Percentiles rank a stretch among this genome's conserved stretches.
phyloP scores from a whole-genome alignment of 2,113 vertebrate species.

The Ictidomys tridecemlineatus region DNA sequence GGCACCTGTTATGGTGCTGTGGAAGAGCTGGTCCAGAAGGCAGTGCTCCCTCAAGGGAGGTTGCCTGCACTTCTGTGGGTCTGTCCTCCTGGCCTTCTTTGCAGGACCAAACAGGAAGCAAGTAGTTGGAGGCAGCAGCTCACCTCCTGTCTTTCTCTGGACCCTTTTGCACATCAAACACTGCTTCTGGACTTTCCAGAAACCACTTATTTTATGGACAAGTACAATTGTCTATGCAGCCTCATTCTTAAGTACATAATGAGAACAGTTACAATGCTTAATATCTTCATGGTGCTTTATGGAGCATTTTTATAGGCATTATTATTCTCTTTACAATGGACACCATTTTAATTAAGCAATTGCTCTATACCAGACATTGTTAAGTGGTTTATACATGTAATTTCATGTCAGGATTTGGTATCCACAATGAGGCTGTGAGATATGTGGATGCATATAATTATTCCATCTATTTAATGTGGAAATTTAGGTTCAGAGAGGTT shows the following conservation, averaged over 20 bases:
- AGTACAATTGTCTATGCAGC: not conserved
- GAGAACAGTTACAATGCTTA: not conserved
- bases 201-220: not conserved
- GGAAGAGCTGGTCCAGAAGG: too few relatives aligned
- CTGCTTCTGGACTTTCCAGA: not conserved
- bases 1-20: not conserved
- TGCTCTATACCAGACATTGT: not conserved
- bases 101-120: not conserved
- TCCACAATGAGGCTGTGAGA: not conserved
- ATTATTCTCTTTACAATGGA: not conserved
- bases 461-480: slow-evolving; percentile 21
- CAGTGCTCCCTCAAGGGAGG: not conserved
- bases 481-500: not conserved
- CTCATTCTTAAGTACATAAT: not conserved
- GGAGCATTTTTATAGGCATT: not conserved
- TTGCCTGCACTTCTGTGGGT: not conserved
- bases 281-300: not conserved
- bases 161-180: not conserved
- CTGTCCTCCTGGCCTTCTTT: not conserved
- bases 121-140: not conserved
- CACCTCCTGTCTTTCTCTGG: not conserved
- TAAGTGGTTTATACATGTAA: not conserved
- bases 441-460: not conserved
- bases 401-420: not conserved
- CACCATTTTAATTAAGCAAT: not conserved